A percentile compares a stretch with the other conserved stretches of the same genome.
Conservation (phyloP, 2,113 vertebrate species). For the Syngnathus typhle region DNA sequence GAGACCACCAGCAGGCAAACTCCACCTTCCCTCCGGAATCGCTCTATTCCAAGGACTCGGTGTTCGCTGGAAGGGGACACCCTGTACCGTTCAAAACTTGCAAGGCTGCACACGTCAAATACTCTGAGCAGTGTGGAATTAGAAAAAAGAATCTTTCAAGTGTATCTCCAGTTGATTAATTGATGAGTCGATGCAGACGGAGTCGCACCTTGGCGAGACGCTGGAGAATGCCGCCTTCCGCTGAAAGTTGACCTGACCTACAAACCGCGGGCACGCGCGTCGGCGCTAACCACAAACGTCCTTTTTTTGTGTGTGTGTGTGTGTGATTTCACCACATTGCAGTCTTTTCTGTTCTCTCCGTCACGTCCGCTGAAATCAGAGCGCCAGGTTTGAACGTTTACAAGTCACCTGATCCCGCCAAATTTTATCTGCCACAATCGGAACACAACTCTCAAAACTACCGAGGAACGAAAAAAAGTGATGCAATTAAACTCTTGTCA, state of each 20-base stretch:
- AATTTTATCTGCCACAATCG: neutral
- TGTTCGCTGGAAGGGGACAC: conserved; percentile 43
- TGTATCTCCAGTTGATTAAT: too few relatives aligned
- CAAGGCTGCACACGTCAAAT: conserved; percentile 16
- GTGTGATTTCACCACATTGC: neutral
- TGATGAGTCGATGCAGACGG: conserved; percentile 13
- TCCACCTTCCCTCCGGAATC: conserved; percentile 54
- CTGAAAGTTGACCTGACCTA: conserved; percentile 11
- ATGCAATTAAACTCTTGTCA: neutral
- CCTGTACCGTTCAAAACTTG: conserved; percentile 31
- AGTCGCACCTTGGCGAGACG: conserved; percentile 24
- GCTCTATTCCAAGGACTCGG: conserved; percentile 54
- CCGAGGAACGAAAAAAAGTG: conserved; percentile 8
- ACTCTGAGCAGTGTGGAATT: neutral
- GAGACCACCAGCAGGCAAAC: conserved; percentile 15
- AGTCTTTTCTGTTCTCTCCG: neutral
- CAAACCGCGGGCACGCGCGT: neutral
- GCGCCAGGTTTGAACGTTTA: conserved; percentile 40
- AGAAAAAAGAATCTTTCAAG: too few relatives aligned
- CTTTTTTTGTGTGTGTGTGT: neutral
- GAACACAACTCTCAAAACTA: neutral
- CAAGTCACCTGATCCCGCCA: conserved; percentile 49
- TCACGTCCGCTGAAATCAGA: conserved; percentile 34
- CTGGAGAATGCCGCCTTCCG: conserved; percentile 27
- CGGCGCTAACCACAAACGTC: neutral